Percentiles rank a stretch among this genome's conserved stretches.
Evolutionary conservation across 1,140 invertebrate genomes (phyloP).

Genomic region (Apis florea): DNA sequence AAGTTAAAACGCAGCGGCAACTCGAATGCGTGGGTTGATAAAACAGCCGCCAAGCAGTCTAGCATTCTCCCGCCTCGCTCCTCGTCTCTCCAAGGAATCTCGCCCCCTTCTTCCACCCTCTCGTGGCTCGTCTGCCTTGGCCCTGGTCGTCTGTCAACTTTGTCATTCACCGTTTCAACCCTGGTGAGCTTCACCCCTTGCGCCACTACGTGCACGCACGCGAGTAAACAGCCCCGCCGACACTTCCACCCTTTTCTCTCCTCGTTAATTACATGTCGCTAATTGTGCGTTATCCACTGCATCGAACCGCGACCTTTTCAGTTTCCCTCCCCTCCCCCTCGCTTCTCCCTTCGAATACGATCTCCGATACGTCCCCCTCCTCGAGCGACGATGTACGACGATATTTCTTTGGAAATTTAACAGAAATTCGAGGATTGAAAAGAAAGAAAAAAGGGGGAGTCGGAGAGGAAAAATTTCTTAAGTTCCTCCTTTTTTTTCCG

Average conservation of each 20-base stretch:
- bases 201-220: slow-evolving; percentile 9
- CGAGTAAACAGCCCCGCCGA: slow-evolving; percentile 20
- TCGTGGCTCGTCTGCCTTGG: slow-evolving; percentile 24
- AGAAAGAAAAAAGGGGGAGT: no score
- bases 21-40: slow-evolving; percentile 59
- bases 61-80: slow-evolving; percentile 39
- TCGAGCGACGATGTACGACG: no score
- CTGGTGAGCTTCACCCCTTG: slow-evolving; percentile 21
- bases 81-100: slow-evolving; percentile 7
- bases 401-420: no score
- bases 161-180: slow-evolving; percentile 42
- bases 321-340: not conserved
- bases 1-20: slow-evolving; percentile 29
- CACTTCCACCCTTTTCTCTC: slow-evolving; percentile 8
- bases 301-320: slow-evolving; percentile 46
- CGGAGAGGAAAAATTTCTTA: no score
- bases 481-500: no score
- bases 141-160: slow-evolving; percentile 42
- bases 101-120: slow-evolving; percentile 24
- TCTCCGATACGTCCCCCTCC: slow-evolving; percentile 2
- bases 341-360: not conserved
- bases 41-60: slow-evolving; percentile 65
- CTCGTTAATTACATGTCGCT: slow-evolving; percentile 53
- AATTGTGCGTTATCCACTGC: slow-evolving; percentile 48
- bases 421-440: no score